Percentiles rank a stretch among this genome's conserved stretches.
Conservation (phyloP, 2,113 vertebrate genomes). For the Micronycteris hirsuta region DNA sequence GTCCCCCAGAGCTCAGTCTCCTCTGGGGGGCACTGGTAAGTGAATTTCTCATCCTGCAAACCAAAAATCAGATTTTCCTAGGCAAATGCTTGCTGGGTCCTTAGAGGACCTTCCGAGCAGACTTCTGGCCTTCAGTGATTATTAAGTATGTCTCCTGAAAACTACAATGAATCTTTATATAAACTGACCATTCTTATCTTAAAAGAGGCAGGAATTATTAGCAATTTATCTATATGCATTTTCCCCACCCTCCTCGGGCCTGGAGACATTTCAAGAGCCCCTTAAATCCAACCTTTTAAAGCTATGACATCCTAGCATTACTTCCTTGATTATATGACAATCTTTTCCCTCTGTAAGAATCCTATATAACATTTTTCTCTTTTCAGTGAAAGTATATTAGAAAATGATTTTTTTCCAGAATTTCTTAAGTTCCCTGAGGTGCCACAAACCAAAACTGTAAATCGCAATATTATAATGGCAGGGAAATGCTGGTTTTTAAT, state of each 20-base stretch:
- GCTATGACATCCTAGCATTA: not conserved
- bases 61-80: not conserved
- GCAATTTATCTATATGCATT: not conserved
- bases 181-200: not conserved
- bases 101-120: not conserved
- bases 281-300: not conserved
- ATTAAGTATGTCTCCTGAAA: not conserved
- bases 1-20: constrained; percentile 21
- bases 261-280: not conserved
- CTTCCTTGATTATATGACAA: not conserved
- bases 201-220: not conserved
- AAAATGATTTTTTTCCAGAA: not conserved
- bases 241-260: not conserved
- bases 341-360: not conserved
- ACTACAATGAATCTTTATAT: not conserved
- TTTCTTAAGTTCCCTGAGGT: not conserved
- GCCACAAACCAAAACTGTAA: constrained; percentile 4
- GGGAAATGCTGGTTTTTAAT: not conserved
- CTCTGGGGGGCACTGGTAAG: not conserved
- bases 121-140: not conserved
- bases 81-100: not conserved
- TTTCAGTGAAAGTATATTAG: not conserved
- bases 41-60: not conserved
- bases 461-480: not conserved
- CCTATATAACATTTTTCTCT: not conserved